Conservation (phyloP, 2,797 vertebrate genomes). For the Smutsia temminckii region DNA sequence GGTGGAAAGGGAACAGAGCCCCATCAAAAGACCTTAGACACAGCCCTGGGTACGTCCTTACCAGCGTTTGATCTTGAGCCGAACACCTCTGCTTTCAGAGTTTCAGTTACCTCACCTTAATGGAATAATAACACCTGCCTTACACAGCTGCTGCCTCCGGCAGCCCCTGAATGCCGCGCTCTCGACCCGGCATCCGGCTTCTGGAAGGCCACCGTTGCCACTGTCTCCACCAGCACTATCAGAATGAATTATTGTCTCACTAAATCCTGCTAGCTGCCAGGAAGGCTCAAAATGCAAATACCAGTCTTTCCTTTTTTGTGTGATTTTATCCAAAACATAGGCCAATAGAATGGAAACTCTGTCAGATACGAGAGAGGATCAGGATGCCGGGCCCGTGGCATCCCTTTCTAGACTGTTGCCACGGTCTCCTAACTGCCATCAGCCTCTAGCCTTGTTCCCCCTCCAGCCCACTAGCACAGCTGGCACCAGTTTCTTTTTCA, state of each 20-base stretch:
- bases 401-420: background rate
- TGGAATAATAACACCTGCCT: background rate
- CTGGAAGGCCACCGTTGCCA: background rate
- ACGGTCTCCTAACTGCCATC: background rate
- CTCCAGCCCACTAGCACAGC: background rate
- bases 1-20: background rate
- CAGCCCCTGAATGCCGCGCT: background rate
- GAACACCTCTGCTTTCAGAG: constrained; percentile 10
- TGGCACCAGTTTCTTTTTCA: background rate
- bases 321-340: background rate
- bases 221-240: background rate
- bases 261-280: background rate
- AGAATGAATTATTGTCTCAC: background rate
- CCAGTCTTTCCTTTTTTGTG: background rate
- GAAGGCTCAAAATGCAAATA: background rate
- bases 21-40: background rate
- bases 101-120: background rate
- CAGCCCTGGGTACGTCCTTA: background rate
- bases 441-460: background rate
- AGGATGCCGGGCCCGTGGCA: background rate
- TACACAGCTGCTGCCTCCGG: background rate
- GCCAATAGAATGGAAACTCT: background rate
- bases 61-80: background rate
- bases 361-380: background rate
- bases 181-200: background rate